These are phyloP conservation scores for Synergus gifuensis DNA, from an alignment of 2,888 invertebrate genomes.

Conservation along the genomic window DNA sequence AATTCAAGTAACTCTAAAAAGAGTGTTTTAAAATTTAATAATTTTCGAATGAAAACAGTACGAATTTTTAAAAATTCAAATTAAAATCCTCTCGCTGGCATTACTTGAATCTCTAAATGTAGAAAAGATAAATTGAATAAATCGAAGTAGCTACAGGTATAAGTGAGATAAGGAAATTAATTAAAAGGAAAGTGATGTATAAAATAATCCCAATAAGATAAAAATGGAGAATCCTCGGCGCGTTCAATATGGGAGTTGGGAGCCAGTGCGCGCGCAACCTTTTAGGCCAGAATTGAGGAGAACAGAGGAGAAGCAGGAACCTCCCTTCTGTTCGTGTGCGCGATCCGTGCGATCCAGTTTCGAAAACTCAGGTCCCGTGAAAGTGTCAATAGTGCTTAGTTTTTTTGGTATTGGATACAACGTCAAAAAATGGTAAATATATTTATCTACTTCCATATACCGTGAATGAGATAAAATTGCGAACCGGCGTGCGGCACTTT, in stretches of 20 bases:
- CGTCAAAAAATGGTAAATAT: slow-evolving; percentile 75
- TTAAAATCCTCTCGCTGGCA: background rate
- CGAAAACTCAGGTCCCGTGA: slow-evolving; percentile 70
- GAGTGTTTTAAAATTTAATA: background rate
- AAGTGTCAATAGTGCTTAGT: slow-evolving; percentile 75
- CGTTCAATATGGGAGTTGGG: slow-evolving; percentile 68
- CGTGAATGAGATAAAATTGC: slow-evolving; percentile 3
- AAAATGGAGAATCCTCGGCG: background rate
- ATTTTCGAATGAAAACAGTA: background rate
- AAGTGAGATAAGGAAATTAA: background rate
- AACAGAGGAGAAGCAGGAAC: slow-evolving; percentile 65
- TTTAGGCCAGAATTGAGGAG: slow-evolving; percentile 51
- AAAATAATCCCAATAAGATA: background rate
- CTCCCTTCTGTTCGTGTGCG: slow-evolving; percentile 75
- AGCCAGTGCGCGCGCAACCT: slow-evolving; percentile 63
- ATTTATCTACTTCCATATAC: background rate
- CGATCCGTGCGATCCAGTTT: slow-evolving; percentile 73
- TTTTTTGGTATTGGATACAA: slow-evolving; percentile 66
- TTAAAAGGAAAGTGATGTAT: background rate
- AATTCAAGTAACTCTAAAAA: background rate
- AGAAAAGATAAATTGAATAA: background rate
- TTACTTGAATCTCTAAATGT: background rate
- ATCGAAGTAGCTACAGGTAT: background rate
- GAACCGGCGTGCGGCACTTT: slow-evolving; percentile 56
- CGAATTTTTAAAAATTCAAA: background rate